Percentiles rank a stretch among this genome's conserved stretches.
Evolutionary conservation across 2,888 invertebrate species (phyloP).

Genomic region (Pterobdella sp.): DNA sequence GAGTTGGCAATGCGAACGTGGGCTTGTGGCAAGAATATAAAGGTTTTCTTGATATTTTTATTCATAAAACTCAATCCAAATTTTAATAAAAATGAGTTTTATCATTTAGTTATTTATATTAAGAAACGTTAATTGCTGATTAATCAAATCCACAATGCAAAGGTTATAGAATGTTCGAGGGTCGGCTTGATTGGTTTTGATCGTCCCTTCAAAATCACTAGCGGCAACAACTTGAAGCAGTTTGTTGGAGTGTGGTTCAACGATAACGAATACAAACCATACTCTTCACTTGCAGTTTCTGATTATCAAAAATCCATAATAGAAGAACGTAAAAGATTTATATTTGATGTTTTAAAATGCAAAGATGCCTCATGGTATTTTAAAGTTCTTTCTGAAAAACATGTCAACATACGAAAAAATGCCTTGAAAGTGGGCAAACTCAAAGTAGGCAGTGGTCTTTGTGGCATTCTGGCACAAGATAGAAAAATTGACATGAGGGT

Average conservation of each 20-base stretch:
- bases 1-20: constrained; percentile 32
- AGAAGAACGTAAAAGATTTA: not conserved
- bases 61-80: too few species aligned
- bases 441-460: constrained; percentile 34
- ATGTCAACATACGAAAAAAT: constrained; percentile 27
- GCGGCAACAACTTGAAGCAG: constrained; percentile 30
- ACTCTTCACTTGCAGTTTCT: constrained; percentile 10
- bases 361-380: constrained; percentile 36
- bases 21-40: constrained; percentile 33
- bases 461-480: constrained; percentile 30
- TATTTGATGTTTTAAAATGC: constrained; percentile 28
- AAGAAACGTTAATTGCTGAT: too few species aligned
- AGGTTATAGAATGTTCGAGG: constrained; percentile 37
- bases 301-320: not conserved
- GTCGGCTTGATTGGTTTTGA: constrained; percentile 37
- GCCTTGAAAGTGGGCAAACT: constrained; percentile 34
- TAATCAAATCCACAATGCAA: too few species aligned
- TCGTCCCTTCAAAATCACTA: constrained; percentile 35
- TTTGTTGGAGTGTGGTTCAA: constrained; percentile 36
- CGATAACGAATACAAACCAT: constrained; percentile 29
- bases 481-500: constrained; percentile 33
- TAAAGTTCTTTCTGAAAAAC: constrained; percentile 29
- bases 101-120: too few species aligned
- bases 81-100: too few species aligned
- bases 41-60: too few species aligned